Evolutionary conservation across 2,113 vertebrate species (phyloP), one percentile per base, ranked within the genome.

Genomic region (Cyprichromis sp.): DNA sequence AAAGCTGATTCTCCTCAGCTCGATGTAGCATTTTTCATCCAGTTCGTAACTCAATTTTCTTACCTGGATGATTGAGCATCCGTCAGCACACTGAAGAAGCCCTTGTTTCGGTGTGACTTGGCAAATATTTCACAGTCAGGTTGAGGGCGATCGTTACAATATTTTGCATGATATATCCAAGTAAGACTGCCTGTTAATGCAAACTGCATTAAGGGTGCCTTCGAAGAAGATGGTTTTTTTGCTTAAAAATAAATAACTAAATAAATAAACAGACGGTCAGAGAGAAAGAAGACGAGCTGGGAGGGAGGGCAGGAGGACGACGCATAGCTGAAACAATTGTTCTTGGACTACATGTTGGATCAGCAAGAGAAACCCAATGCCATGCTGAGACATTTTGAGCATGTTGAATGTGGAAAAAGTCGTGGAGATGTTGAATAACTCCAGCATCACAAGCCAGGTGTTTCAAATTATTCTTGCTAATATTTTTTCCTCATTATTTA

Each of bases 211-310:
- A 13, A 17, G 29, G 26, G 26, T 16, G 5, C 8, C 13, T 61
- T 61, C 8, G 2, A 29, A 31, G 26, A 17, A 16, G 14, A 31
- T 31, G 1, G 2, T 8, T 9, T 59, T 59, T 31, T 61, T 61
- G 8, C 57, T 61, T 10, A 61, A 61, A 17, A 61, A 61, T 34
- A 34, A 61, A 10, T 17, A 31, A 17, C 0, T 4, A 57, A 16
- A 57, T 59, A 59, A 29, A 34, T 63, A 76, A 91, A 4, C 31
- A 57, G 38, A 85, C 53, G 1, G 87, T 6, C 2, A 94, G 97
- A 59, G 52, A 38, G 29, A 87, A 53, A 40, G 95, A 97, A 78
- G 97, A 98, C 1, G 71, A 91, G 2, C 57, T 68, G 24, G 98
- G 98, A 34, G 83, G 9, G 26, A 26, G 26, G 40, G 11, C 93